These are phyloP conservation scores for Platyrinchus mystaceus DNA, from an alignment of 2,797 vertebrate species.

Conservation along the genomic window DNA sequence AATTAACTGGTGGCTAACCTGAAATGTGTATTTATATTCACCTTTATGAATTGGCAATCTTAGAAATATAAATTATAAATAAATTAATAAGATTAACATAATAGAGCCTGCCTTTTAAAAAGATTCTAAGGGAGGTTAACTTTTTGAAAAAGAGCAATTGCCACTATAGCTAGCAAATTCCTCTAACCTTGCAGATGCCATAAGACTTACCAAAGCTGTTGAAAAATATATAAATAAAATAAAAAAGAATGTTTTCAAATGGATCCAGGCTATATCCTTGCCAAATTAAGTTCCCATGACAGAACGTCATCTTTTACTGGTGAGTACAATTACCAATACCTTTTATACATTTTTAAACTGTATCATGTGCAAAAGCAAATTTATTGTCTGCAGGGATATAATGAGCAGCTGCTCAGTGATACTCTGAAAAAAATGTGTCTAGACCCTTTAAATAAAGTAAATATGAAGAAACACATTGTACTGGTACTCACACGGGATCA, in stretches of 20 bases:
- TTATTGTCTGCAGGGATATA: background rate
- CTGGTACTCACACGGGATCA: background rate
- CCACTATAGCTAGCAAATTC: background rate
- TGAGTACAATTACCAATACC: background rate
- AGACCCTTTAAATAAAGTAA: background rate
- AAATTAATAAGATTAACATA: background rate
- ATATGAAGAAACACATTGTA: background rate
- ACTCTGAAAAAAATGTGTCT: background rate
- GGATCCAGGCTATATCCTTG: background rate
- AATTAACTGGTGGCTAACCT: background rate
- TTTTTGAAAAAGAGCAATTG: background rate
- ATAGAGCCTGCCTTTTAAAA: background rate
- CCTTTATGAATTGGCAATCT: background rate
- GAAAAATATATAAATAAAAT: background rate
- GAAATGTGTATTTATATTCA: background rate
- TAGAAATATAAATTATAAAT: background rate
- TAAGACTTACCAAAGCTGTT: background rate
- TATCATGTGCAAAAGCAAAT: background rate
- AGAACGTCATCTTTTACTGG: background rate
- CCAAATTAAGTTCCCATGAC: background rate
- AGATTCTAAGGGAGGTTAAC: background rate
- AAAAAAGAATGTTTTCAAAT: background rate
- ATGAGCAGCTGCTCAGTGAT: background rate
- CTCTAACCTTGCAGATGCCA: background rate
- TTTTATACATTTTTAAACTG: slow-evolving; percentile 12